A percentile compares a stretch with the other conserved stretches of the same genome.
Conservation (phyloP, 2,888 invertebrate genomes). For the Ethmia dodecea region DNA sequence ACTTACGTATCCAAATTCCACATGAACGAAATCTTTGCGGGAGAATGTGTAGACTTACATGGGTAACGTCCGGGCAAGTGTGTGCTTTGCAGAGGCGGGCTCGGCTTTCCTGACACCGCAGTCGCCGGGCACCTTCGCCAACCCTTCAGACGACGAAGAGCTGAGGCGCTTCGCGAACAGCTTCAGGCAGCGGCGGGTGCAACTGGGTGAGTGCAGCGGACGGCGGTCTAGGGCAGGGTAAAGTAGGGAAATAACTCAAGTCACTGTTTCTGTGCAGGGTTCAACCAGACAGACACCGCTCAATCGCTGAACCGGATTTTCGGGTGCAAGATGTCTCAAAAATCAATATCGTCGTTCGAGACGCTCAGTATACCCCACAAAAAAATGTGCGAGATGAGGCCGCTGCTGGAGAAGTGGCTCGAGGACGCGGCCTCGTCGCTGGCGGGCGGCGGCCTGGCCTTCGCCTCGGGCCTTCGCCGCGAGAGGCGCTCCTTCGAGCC, state of each 20-base stretch:
- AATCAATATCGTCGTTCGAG: slow-evolving; percentile 98
- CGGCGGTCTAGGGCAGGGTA: too few species aligned
- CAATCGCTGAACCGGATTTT: slow-evolving; percentile 98
- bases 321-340: slow-evolving; percentile 99
- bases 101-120: slow-evolving; percentile 44
- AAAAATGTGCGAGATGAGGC: slow-evolving; percentile 99
- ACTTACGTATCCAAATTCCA: too few species aligned
- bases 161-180: slow-evolving; percentile 99
- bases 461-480: too few species aligned
- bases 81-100: slow-evolving; percentile 61
- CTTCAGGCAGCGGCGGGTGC: slow-evolving; percentile 98
- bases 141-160: slow-evolving; percentile 92
- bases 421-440: too few species aligned
- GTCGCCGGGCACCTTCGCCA: slow-evolving; percentile 39
- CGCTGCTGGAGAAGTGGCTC: slow-evolving; percentile 97
- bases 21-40: too few species aligned
- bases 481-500: too few species aligned
- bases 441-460: too few species aligned
- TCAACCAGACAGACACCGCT: slow-evolving; percentile 99
- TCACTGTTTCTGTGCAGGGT: slow-evolving; percentile 80
- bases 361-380: slow-evolving; percentile 99
- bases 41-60: too few species aligned
- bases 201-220: slow-evolving; percentile 83
- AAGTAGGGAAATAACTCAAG: background rate
- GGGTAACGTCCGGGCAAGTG: too few species aligned